Conservation (phyloP, 2,113 vertebrate genomes). For the Vidua macroura region DNA sequence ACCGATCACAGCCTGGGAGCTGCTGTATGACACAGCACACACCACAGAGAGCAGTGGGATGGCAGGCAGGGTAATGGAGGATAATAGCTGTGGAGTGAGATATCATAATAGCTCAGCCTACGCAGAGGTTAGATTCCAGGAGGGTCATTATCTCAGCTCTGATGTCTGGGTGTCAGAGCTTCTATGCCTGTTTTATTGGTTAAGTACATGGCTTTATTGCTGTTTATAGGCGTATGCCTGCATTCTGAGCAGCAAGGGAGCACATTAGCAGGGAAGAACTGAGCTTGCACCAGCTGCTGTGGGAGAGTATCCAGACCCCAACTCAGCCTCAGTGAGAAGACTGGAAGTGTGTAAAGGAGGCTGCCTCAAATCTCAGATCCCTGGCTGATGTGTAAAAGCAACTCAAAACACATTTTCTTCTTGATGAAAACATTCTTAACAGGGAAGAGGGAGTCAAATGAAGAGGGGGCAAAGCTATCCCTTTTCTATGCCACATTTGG, state of each 20-base stretch:
- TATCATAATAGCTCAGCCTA: background rate
- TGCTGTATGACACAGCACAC: background rate
- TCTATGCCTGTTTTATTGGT: background rate
- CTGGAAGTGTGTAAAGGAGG: fast-evolving
- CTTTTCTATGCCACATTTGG: background rate
- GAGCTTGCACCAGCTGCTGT: background rate
- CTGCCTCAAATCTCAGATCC: background rate
- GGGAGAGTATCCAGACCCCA: background rate
- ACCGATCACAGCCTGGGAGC: background rate
- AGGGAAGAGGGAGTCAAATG: background rate
- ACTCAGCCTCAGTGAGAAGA: background rate
- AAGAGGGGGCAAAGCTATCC: background rate
- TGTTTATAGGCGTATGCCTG: background rate
- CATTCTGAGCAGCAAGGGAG: background rate
- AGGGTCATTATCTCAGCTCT: background rate
- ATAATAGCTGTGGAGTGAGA: background rate
- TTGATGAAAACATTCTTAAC: background rate
- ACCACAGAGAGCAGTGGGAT: fast-evolving
- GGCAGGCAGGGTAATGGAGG: background rate
- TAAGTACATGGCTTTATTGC: slow-evolving; percentile 1
- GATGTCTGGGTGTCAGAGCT: background rate
- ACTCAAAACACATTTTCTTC: background rate
- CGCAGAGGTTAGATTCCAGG: background rate
- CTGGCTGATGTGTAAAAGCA: background rate
- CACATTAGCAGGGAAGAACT: background rate